phyloP scores from a whole-genome alignment of 2,113 vertebrate species.

The Phyllopteryx taeniolatus region DNA sequence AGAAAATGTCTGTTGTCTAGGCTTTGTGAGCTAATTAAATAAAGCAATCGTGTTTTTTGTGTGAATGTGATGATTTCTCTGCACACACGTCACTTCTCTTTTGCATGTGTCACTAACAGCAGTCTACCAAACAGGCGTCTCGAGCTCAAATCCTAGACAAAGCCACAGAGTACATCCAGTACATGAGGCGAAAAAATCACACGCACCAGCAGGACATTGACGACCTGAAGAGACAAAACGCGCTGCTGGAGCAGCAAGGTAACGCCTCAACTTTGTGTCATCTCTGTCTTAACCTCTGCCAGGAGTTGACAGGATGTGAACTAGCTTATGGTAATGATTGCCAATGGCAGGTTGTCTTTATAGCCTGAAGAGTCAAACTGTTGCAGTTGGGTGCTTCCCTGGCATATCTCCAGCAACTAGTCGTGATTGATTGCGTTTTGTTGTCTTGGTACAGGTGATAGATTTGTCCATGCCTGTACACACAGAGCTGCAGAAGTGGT shows the following conservation, averaged over 20 bases:
- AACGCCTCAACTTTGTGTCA: constrained; percentile 14
- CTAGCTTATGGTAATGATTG: background rate
- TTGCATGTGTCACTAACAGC: constrained; percentile 73
- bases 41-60: background rate
- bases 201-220: constrained; percentile 99
- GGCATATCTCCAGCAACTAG: too few relatives aligned
- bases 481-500: too few relatives aligned
- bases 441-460: too few relatives aligned
- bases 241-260: constrained; percentile 97
- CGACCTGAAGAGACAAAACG: constrained; percentile 96
- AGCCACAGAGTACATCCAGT: constrained; percentile 99
- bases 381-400: too few relatives aligned
- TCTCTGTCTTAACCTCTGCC: background rate
- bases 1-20: background rate
- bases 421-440: too few relatives aligned
- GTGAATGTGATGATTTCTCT: constrained; percentile 21
- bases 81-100: constrained; percentile 61
- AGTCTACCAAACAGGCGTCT: constrained; percentile 88
- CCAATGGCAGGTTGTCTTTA: too few relatives aligned
- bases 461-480: too few relatives aligned
- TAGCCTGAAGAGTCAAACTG: too few relatives aligned
- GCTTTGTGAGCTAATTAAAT: background rate
- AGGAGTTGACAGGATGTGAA: background rate
- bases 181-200: constrained; percentile 99
- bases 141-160: constrained; percentile 99